phyloP scores from a whole-genome alignment of 2,797 vertebrate species.

The Sebastes matsubarae region DNA sequence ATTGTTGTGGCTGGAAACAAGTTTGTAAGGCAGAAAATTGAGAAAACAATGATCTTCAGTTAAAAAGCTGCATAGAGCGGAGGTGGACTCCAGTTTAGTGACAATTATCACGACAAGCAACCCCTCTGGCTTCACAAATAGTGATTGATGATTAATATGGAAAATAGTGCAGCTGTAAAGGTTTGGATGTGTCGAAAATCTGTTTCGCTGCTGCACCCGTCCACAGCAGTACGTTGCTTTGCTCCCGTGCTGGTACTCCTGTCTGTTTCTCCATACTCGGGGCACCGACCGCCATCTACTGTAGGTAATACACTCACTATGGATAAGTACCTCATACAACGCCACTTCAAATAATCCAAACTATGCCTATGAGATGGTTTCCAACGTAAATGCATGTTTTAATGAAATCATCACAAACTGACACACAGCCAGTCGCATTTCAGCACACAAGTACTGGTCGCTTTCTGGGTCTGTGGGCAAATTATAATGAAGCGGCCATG shows the following conservation, averaged over 20 bases:
- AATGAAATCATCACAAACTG: not conserved
- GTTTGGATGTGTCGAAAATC: accelerated
- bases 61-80: not conserved
- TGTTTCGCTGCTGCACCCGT: too few relatives aligned
- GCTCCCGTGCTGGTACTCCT: too few relatives aligned
- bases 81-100: not conserved
- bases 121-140: not conserved
- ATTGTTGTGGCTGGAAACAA: not conserved
- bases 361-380: not conserved
- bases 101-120: not conserved
- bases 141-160: too few relatives aligned
- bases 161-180: not conserved
- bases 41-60: not conserved
- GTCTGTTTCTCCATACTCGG: too few relatives aligned
- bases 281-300: too few relatives aligned
- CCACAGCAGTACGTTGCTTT: too few relatives aligned
- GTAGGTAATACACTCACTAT: too few relatives aligned
- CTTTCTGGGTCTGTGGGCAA: not conserved
- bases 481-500: not conserved
- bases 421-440: not conserved
- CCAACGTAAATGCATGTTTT: not conserved
- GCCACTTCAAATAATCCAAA: not conserved
- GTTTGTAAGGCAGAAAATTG: not conserved
- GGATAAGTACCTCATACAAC: not conserved
- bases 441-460: not conserved